Conservation (phyloP, 2,797 vertebrate species). For the Discoglossus pictus region DNA sequence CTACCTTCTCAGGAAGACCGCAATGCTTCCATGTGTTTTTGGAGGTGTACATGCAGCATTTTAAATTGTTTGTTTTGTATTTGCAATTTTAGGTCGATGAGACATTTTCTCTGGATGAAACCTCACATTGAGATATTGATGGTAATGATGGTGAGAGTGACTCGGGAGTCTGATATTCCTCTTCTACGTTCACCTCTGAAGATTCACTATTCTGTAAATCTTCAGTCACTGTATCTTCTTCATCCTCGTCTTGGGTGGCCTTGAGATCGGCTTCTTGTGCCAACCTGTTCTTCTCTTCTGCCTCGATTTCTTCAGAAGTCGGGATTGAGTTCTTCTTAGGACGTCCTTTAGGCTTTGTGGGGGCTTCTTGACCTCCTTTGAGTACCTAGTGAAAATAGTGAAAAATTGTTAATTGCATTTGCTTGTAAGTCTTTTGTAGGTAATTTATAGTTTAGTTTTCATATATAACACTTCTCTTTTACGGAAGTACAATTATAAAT, state of each 20-base stretch:
- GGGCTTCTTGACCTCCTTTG: conserved; percentile 96
- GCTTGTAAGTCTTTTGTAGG: too few relatives aligned
- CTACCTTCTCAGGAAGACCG: too few relatives aligned
- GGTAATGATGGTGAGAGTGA: conserved; percentile 43
- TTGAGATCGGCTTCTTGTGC: conserved; percentile 61
- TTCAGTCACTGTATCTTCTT: conserved; percentile 36
- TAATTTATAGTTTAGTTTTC: too few relatives aligned
- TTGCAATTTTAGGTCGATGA: conserved; percentile 64
- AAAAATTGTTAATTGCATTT: background rate
- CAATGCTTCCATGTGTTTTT: too few relatives aligned
- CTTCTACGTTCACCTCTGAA: conserved; percentile 2
- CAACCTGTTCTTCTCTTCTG: conserved; percentile 83
- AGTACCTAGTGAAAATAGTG: conserved; percentile 77
- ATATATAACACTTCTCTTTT: too few relatives aligned
- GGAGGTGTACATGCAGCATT: conserved; percentile 2
- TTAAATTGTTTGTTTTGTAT: conserved; percentile 9
- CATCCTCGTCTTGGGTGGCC: conserved; percentile 39
- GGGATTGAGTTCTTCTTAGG: conserved; percentile 99
- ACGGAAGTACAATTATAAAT: too few relatives aligned
- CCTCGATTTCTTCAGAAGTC: conserved; percentile 94
- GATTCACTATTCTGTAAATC: conserved; percentile 49
- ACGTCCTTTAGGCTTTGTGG: conserved; percentile 95
- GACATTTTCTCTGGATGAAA: conserved; percentile 39
- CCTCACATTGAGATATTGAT: conserved; percentile 51
- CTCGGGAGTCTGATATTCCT: background rate